Evolutionary conservation across 2,113 vertebrate species (phyloP).

Genomic region (Lonchura striata): DNA sequence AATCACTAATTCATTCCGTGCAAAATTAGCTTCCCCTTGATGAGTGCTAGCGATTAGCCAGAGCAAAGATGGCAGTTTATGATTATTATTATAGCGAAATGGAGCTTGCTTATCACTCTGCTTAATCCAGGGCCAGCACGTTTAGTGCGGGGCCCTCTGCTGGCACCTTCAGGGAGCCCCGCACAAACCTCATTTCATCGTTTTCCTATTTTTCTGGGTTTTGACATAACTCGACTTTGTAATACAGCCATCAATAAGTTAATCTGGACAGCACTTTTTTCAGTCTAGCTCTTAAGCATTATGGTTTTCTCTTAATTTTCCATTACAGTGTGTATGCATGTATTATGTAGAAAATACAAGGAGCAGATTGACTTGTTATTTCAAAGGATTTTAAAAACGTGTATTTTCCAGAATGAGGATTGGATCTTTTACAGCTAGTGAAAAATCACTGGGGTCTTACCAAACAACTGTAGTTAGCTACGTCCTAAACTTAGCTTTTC

Average conservation of each 20-base stretch:
- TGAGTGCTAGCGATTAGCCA: not conserved
- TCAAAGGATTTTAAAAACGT: not conserved
- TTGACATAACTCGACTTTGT: not conserved
- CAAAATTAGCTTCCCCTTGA: not conserved
- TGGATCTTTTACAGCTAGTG: not conserved
- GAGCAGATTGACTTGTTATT: not conserved
- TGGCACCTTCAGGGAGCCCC: not conserved
- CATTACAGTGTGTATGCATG: not conserved
- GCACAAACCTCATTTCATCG: not conserved
- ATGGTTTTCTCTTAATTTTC: not conserved
- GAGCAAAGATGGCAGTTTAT: conserved; percentile 24
- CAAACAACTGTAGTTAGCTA: not conserved
- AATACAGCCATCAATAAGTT: not conserved
- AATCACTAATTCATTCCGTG: not conserved
- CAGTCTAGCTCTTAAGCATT: not conserved
- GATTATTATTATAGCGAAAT: not conserved
- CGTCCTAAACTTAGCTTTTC: not conserved
- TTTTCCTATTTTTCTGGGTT: not conserved
- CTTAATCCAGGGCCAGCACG: not conserved
- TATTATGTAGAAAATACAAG: not conserved
- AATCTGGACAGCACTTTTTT: not conserved
- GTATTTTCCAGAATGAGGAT: not conserved
- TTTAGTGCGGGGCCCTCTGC: conserved; percentile 38
- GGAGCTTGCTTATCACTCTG: not conserved
- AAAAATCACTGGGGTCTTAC: not conserved